Evolutionary conservation across 37 sponge, comb jelly and placozoan genomes (phyloP).

Genomic region (Geodia barretti): DNA sequence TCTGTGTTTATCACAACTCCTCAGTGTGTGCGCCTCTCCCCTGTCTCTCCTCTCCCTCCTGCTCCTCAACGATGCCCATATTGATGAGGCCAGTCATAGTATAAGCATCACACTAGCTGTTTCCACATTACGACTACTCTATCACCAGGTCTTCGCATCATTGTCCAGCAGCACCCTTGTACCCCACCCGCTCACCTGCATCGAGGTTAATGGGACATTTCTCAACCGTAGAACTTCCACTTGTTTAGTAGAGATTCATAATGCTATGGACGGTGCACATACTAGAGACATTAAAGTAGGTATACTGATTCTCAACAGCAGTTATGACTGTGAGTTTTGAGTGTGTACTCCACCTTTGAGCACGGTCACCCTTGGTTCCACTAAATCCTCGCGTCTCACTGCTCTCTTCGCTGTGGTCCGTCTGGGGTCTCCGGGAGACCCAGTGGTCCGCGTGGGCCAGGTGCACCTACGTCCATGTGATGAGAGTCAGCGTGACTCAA

Average conservation of each 20-base stretch:
- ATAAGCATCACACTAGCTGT: too few relatives aligned
- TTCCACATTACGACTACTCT: constrained; percentile 13
- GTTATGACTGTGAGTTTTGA: too few relatives aligned
- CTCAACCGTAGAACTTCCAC: too few relatives aligned
- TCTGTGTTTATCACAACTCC: not conserved
- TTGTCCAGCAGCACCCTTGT: constrained; percentile 17
- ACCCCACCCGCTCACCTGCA: constrained; percentile 40
- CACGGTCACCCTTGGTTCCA: constrained; percentile 65
- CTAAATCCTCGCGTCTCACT: constrained; percentile 43
- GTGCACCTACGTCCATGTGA: constrained; percentile 23
- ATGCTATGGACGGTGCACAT: not conserved
- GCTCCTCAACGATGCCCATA: not conserved
- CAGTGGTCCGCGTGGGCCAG: constrained; percentile 55
- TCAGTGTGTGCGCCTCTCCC: constrained; percentile 53
- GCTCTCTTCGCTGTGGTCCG: constrained; percentile 52
- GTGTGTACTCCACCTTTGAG: constrained; percentile 31
- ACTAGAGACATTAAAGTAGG: too few relatives aligned
- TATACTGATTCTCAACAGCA: too few relatives aligned
- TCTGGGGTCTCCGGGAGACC: constrained; percentile 67
- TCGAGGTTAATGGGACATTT: not conserved
- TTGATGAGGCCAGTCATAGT: not conserved
- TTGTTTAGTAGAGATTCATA: too few relatives aligned
- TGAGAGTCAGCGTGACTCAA: not conserved
- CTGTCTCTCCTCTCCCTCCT: constrained; percentile 69
- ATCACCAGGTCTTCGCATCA: constrained; percentile 46